Percentiles rank a stretch among this genome's conserved stretches.
These are phyloP conservation scores for Etheostoma cragini DNA, from an alignment of 2,113 vertebrate species.

Conservation along the genomic window DNA sequence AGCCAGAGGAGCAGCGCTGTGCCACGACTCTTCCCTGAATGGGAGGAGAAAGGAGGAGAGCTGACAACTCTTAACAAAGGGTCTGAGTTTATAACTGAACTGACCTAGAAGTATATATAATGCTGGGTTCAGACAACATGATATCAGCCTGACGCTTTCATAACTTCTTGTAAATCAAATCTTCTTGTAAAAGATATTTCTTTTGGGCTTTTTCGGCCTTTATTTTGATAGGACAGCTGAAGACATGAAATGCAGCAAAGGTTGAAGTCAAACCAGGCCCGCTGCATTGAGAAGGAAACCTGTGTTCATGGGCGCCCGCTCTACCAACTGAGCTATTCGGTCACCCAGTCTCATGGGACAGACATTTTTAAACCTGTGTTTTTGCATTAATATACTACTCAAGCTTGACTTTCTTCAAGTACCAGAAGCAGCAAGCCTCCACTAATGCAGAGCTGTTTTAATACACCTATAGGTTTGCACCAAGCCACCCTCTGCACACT, in stretches of 20 bases:
- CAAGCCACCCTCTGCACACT: neutral
- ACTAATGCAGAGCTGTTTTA: too few species aligned
- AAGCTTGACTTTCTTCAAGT: neutral
- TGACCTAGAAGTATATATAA: neutral
- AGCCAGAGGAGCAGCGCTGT: constrained; percentile 23
- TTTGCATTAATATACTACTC: neutral
- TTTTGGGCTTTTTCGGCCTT: too few species aligned
- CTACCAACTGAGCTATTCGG: too few species aligned
- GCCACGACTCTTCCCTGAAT: constrained; percentile 4
- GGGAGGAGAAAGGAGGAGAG: constrained; percentile 8
- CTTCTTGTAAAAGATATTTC: too few species aligned
- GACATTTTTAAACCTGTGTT: neutral
- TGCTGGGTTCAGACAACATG: neutral
- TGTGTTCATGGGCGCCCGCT: too few species aligned
- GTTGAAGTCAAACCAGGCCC: too few species aligned
- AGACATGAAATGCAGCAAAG: too few species aligned
- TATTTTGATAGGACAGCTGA: too few species aligned
- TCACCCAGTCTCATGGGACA: neutral
- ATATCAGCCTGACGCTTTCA: neutral
- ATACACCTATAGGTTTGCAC: too few species aligned
- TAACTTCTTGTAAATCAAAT: neutral
- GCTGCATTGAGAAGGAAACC: too few species aligned
- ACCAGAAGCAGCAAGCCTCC: neutral
- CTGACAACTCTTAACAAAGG: constrained; percentile 2
- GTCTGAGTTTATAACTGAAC: neutral